A percentile compares a stretch with the other conserved stretches of the same genome.
These are phyloP conservation scores for Phytoseiulus persimilis DNA, from an alignment of 2,888 invertebrate species.

Conservation along the genomic window DNA sequence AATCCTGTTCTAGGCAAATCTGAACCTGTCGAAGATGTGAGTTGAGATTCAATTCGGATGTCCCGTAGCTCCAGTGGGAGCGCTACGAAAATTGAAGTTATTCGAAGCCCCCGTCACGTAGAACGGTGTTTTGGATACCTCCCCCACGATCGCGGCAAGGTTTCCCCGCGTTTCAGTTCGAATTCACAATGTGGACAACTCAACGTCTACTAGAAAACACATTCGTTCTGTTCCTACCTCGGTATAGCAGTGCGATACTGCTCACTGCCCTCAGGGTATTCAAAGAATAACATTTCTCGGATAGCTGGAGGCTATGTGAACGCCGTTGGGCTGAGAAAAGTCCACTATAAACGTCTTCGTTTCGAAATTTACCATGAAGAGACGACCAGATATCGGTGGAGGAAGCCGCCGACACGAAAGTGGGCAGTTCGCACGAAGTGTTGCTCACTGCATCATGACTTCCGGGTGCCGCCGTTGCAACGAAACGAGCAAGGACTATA, in stretches of 20 bases:
- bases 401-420: not conserved
- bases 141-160: not conserved
- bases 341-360: not conserved
- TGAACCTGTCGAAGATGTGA: no score
- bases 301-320: not conserved
- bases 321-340: not conserved
- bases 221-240: not conserved
- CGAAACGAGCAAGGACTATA: no score
- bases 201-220: not conserved
- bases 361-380: not conserved
- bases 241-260: not conserved
- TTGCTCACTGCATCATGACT: not conserved
- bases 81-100: not conserved
- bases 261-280: not conserved
- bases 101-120: not conserved
- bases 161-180: not conserved
- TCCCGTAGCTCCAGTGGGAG: not conserved
- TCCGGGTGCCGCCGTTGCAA: not conserved
- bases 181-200: not conserved
- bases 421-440: not conserved
- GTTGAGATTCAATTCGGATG: no score
- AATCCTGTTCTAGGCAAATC: no score
- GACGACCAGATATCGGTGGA: not conserved
- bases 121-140: not conserved
- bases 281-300: not conserved